These are phyloP conservation scores for Onychorhynchus coronatus DNA, from an alignment of 2,113 vertebrate genomes.

Conservation along the genomic window DNA sequence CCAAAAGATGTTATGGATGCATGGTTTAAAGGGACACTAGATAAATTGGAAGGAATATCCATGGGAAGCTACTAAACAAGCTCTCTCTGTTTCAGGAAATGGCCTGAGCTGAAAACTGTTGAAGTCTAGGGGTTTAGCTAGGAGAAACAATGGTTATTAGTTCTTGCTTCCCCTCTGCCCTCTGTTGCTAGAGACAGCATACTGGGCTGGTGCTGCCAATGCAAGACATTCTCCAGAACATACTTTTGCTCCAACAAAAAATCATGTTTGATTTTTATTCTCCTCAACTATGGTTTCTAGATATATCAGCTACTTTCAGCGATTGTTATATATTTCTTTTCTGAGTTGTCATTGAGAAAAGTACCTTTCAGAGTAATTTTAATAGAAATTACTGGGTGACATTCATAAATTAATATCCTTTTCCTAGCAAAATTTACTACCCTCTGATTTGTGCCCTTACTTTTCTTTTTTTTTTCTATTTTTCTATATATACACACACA, in stretches of 20 bases:
- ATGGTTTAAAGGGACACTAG: neutral
- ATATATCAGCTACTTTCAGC: neutral
- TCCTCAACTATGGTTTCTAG: neutral
- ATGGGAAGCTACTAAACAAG: neutral
- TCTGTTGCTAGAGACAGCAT: neutral
- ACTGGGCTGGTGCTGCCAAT: neutral
- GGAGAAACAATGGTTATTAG: neutral
- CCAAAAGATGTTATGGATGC: neutral
- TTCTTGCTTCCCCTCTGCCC: neutral
- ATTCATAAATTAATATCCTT: neutral
- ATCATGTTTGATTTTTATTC: neutral
- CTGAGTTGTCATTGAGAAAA: neutral
- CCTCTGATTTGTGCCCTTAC: neutral
- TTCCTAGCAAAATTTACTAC: neutral
- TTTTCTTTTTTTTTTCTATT: neutral
- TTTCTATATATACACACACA: neutral
- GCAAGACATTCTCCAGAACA: neutral
- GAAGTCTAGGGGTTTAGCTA: neutral
- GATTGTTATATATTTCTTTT: neutral
- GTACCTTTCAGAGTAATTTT: neutral
- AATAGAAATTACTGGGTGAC: neutral
- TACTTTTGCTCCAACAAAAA: neutral
- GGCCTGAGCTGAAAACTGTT: neutral
- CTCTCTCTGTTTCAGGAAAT: neutral
- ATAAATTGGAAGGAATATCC: neutral